Conservation (phyloP, 2,797 vertebrate genomes). For the Syngnathus rostellatus region DNA sequence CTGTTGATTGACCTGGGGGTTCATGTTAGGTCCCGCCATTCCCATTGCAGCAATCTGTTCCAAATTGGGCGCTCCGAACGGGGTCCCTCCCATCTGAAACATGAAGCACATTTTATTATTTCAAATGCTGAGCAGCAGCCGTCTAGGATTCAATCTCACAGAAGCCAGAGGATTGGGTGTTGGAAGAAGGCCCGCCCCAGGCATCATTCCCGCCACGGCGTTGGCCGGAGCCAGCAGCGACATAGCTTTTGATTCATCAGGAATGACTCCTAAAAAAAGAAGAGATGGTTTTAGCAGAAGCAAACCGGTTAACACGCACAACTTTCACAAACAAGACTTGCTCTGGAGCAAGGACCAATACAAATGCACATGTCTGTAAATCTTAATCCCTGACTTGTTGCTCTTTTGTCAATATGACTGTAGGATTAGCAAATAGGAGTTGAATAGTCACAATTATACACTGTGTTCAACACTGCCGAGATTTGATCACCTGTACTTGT, state of each 20-base stretch:
- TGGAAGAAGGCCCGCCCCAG: slow-evolving; percentile 94
- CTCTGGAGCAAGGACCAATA: slow-evolving; percentile 52
- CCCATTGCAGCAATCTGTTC: slow-evolving; percentile 94
- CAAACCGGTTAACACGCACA: slow-evolving; percentile 11
- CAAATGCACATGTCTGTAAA: slow-evolving; percentile 62
- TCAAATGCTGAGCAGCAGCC: neutral
- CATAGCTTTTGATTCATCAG: slow-evolving; percentile 99
- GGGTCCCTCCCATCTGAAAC: slow-evolving; percentile 84
- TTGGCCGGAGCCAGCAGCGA: slow-evolving; percentile 98
- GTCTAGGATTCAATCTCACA: slow-evolving; percentile 57
- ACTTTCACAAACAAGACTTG: slow-evolving; percentile 67
- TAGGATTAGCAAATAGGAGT: slow-evolving; percentile 68
- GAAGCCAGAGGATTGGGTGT: slow-evolving; percentile 93
- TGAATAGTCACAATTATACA: slow-evolving; percentile 97
- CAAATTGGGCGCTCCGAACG: slow-evolving; percentile 85
- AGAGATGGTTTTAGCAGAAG: slow-evolving; percentile 35
- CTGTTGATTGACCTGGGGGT: slow-evolving; percentile 77
- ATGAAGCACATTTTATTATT: neutral
- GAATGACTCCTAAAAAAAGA: slow-evolving; percentile 96
- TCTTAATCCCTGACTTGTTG: slow-evolving; percentile 53
- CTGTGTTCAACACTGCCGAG: slow-evolving; percentile 99
- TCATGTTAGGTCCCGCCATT: slow-evolving; percentile 86
- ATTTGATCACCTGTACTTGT: slow-evolving; percentile 99
- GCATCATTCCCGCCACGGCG: slow-evolving; percentile 97
- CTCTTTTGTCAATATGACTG: slow-evolving; percentile 52